phyloP scores from a whole-genome alignment of 2,888 invertebrate species.

The Atrina japonica region DNA sequence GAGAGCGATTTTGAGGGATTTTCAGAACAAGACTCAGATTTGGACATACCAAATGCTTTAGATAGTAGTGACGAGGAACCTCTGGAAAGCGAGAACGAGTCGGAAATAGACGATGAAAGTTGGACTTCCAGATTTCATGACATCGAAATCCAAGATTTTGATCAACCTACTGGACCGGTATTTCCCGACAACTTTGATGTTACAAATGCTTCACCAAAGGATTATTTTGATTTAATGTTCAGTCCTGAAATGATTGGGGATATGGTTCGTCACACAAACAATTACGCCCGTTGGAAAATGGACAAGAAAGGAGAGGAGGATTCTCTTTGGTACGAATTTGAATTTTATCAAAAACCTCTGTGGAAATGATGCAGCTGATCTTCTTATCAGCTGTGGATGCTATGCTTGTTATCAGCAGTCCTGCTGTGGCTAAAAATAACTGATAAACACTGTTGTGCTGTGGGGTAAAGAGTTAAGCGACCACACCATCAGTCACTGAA shows the following conservation, averaged over 20 bases:
- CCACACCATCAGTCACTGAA: too few species aligned
- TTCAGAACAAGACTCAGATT: neutral
- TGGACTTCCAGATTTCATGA: neutral
- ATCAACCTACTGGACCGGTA: neutral
- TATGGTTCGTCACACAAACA: neutral
- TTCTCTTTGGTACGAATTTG: neutral
- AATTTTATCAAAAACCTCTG: too few species aligned
- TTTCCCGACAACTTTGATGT: neutral
- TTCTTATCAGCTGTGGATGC: too few species aligned
- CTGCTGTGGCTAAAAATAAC: too few species aligned
- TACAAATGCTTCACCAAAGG: neutral
- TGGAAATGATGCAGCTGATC: too few species aligned
- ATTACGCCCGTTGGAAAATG: neutral
- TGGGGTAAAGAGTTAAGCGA: too few species aligned
- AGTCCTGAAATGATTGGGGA: slow-evolving; percentile 3
- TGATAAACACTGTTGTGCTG: too few species aligned
- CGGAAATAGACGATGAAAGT: slow-evolving; percentile 4
- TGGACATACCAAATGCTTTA: neutral
- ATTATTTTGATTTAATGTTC: slow-evolving; percentile 1
- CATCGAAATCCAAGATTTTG: neutral
- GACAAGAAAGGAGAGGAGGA: slow-evolving; percentile 8
- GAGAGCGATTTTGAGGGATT: neutral
- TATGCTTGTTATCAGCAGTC: too few species aligned
- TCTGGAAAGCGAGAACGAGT: neutral
- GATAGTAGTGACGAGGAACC: neutral